phyloP scores from a whole-genome alignment of 2,797 vertebrate genomes.

The Rhincodon typus region DNA sequence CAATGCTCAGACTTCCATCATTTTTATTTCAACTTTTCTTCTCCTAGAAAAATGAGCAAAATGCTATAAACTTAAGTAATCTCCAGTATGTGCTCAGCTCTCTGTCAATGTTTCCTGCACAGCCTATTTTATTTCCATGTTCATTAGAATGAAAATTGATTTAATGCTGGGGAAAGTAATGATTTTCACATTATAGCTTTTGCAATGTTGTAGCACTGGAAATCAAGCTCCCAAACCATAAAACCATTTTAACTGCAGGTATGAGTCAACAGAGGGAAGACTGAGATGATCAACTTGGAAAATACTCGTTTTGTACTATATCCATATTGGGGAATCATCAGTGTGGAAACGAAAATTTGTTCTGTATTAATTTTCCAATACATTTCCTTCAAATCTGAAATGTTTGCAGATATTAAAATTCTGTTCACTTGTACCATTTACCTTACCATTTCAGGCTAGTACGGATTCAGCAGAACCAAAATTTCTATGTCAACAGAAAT shows the following conservation, averaged over 20 bases:
- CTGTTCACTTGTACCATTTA: neutral
- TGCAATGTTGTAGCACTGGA: neutral
- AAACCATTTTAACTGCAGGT: neutral
- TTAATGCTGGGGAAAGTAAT: neutral
- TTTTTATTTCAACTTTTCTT: neutral
- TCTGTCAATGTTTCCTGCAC: slow-evolving; percentile 7
- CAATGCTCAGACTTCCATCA: neutral
- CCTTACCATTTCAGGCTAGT: neutral
- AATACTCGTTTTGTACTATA: neutral
- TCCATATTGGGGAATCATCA: neutral
- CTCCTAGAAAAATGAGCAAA: neutral
- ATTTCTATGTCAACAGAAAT: neutral
- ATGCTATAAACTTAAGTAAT: slow-evolving; percentile 11
- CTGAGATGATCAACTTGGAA: neutral
- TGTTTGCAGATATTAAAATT: neutral
- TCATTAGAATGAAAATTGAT: slow-evolving; percentile 10
- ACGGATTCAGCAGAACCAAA: neutral
- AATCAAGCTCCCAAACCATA: neutral
- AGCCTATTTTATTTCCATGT: neutral
- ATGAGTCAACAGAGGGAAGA: neutral
- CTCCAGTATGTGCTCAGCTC: neutral
- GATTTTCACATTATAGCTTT: neutral
- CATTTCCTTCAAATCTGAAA: neutral
- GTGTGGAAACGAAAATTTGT: neutral
- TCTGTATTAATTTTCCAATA: neutral